Base-by-base conservation (phyloP, 2,888 invertebrate species). In the Microctonus aethiopoides region DNA sequence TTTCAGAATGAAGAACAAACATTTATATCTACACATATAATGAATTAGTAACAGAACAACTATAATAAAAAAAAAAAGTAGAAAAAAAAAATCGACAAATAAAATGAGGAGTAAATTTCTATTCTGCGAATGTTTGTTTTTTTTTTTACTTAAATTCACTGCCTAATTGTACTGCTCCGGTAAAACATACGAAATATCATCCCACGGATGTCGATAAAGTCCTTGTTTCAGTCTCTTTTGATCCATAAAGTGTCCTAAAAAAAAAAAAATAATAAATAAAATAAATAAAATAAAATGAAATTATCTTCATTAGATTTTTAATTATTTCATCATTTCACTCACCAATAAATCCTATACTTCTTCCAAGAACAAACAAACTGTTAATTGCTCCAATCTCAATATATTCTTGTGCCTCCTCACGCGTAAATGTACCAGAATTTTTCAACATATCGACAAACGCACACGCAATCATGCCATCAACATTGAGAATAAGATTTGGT, bases 161-260 rank as follows among this genome's bases (percentile, higher is more conserved):
- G 34, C 68, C 79, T 81, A 88, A 76, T 89, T 88, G 84, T 91
- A 91, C 82, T 91, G 91, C 80, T 95, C 94, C 5, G 95, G 94
- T 83, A 95, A 88, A 73, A 95, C 92, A 84, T 95, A 95, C 0
- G 94, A 93, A 88, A 99, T 99, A 87, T 99, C 99, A 86, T 99
- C 99, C 99, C 99, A 99, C 0, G 99, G 99, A 88, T 99, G 99
- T 79, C 99, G 93, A 88, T 99, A 99, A 4, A 99, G 90, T 7
- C 99, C 99, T 88, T 99, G 99, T 85, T 99, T 99, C 88, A 99
- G 91, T 76, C 99, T 91, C 89, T 97, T 98, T 89, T 99, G 99
- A 88, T 99, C 99, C 90, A 99, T 92, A 87, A 94, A 99, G 86
- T 99, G 99, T 16, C 98, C 92, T 92, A 78, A 16, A 81, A n/a